phyloP scores from a whole-genome alignment of 1,140 invertebrate genomes.

The Cyphomyrmex costatus region DNA sequence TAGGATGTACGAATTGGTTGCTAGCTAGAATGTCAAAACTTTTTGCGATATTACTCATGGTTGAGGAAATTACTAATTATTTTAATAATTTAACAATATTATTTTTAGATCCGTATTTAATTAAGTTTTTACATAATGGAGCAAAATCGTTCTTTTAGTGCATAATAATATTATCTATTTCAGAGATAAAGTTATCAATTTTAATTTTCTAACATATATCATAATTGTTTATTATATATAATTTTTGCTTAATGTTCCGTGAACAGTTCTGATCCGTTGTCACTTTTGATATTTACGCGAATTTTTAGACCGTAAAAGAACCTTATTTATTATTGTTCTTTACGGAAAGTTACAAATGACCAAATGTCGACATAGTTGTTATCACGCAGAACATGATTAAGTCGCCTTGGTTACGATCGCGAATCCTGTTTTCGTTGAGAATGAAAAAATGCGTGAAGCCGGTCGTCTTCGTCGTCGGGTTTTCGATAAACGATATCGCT shows the following conservation, averaged over 20 bases:
- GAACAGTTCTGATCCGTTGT: neutral
- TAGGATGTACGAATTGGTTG: no score
- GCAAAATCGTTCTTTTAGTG: no score
- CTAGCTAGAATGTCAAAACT: no score
- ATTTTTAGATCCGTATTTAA: no score
- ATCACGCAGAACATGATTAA: neutral
- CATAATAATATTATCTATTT: neutral
- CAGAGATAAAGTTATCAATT: neutral
- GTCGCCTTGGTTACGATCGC: neutral
- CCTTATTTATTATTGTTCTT: neutral
- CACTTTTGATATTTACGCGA: neutral
- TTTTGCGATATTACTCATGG: no score
- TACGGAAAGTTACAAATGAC: neutral
- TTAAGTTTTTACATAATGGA: no score
- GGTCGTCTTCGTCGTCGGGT: neutral
- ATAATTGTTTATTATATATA: neutral
- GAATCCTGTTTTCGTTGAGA: conserved; percentile 20
- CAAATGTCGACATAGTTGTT: neutral
- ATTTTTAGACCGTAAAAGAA: neutral
- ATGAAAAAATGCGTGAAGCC: conserved; percentile 7
- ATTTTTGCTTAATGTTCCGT: neutral
- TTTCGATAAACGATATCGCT: conserved; percentile 25
- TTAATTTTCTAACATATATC: neutral
- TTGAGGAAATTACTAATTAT: no score
- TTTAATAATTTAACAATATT: no score